These are phyloP conservation scores for Tachypleus tridentatus DNA, from an alignment of 1,140 invertebrate species.

Conservation along the genomic window DNA sequence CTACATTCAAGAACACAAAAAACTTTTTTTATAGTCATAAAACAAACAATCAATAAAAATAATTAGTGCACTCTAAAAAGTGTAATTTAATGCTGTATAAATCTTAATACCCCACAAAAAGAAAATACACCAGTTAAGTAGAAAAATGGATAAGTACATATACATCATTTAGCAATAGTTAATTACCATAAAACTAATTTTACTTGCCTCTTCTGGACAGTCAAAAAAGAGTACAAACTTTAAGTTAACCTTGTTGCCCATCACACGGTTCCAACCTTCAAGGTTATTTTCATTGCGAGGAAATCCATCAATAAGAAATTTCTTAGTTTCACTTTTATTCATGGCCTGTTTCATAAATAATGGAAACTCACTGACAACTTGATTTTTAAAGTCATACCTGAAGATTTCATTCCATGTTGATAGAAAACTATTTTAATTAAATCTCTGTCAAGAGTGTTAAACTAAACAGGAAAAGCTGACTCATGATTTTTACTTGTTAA, in stretches of 20 bases:
- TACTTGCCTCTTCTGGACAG: conserved; percentile 58
- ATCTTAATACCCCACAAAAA: not conserved
- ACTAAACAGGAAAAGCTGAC: no score
- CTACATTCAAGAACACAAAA: no score
- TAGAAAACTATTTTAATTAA: no score
- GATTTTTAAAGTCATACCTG: no score
- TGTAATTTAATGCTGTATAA: not conserved
- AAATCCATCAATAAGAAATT: conserved; percentile 97
- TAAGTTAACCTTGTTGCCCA: conserved; percentile 71
- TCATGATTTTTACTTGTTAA: no score
- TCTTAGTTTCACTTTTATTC: conserved; percentile 26
- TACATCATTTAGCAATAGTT: not conserved
- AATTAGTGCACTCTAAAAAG: not conserved
- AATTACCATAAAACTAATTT: not conserved
- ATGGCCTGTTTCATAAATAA: conserved; percentile 12
- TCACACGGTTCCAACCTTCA: conserved; percentile 80
- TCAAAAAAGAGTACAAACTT: conserved; percentile 89
- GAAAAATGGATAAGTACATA: not conserved
- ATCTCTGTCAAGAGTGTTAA: no score
- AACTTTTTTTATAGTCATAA: no score
- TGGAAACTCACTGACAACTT: no score
- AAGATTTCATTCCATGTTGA: no score
- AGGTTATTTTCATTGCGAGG: conserved; percentile 95
- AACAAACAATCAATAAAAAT: no score
- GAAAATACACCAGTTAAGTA: not conserved